Evolutionary conservation across 2,888 invertebrate species (phyloP), one percentile per base, ranked within the genome.

Genomic region (Agonopterix heracliana): DNA sequence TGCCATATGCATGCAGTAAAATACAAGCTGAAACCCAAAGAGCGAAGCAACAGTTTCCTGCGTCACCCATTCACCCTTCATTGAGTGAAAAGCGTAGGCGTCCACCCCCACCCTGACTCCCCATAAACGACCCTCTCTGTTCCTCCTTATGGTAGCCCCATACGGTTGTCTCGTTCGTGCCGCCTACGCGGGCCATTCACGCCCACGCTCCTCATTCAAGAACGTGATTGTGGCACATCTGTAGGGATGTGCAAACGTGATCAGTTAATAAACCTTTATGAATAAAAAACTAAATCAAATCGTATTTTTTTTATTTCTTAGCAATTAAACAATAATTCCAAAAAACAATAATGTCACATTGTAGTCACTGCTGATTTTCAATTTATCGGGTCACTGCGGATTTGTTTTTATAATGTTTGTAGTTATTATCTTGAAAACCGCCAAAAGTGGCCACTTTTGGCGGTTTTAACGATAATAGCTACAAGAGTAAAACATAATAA

Each of bases 151-250:
- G 26, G 26, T 5, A 38, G 10, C 10, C 2, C 38, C 10, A 3
- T n/a, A 38, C 1, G 9, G n/a, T n/a, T n/a, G 10, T n/a, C 68
- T 45, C 57, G 41, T 34, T 69, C 63, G 26, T 14, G 38, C 61
- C 75, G 71, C 82, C 83, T 63, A 82, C 83, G 75, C 72, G 47
- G 66, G 7, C 61, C 74, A 75, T 77, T 79, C 68, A 67, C 80
- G 66, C 82, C 81, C 65, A 81, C 81, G 74, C 63, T 26, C 49
- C 63, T 57, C 82, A 82, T 82, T 82, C 77, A 82, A 63, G 63
- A 59, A 53, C 50, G 51, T 48, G 43, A 58, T 50, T 52, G 47
- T 49, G 47, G 45, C 54, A 57, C 63, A 38, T 26, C 26, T 5
- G n/a, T 38, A 64, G 68, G 60, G 68, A 62, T 66, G 60, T 60